phyloP scores from a whole-genome alignment of 2,888 invertebrate genomes.

The Monoplex corrugatus region DNA sequence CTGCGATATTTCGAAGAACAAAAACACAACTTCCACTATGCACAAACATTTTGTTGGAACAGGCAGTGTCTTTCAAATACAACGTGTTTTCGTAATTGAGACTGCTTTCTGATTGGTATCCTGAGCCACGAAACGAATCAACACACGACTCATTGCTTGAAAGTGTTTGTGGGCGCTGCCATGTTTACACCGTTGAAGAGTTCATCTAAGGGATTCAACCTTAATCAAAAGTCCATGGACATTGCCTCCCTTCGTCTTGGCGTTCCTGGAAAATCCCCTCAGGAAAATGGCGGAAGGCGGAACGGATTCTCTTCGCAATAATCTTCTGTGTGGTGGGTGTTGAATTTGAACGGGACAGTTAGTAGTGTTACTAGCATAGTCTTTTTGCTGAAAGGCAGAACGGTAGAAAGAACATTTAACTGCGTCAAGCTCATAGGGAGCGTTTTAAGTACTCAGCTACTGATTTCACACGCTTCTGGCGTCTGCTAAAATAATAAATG shows the following conservation, averaged over 20 bases:
- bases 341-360: no score
- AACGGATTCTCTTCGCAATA: not conserved
- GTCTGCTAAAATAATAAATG: no score
- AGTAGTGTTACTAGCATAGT: no score
- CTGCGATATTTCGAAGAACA: not conserved
- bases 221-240: no score
- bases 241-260: not conserved
- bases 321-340: constrained; percentile 33
- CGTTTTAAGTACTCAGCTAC: no score
- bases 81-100: not conserved
- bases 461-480: no score
- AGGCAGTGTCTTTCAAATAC: not conserved
- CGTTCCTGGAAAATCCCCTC: constrained; percentile 36
- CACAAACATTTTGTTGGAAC: not conserved
- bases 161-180: not conserved
- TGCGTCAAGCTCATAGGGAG: no score
- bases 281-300: constrained; percentile 35
- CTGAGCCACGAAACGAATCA: not conserved
- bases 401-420: no score
- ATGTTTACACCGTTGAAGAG: not conserved
- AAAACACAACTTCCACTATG: not conserved
- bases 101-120: not conserved
- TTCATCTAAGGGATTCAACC: not conserved
- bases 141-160: not conserved
- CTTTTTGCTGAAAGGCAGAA: no score